Evolutionary conservation across 2,797 vertebrate species (phyloP), one percentile per base, ranked within the genome.

Genomic region (Sorex maritimensis): DNA sequence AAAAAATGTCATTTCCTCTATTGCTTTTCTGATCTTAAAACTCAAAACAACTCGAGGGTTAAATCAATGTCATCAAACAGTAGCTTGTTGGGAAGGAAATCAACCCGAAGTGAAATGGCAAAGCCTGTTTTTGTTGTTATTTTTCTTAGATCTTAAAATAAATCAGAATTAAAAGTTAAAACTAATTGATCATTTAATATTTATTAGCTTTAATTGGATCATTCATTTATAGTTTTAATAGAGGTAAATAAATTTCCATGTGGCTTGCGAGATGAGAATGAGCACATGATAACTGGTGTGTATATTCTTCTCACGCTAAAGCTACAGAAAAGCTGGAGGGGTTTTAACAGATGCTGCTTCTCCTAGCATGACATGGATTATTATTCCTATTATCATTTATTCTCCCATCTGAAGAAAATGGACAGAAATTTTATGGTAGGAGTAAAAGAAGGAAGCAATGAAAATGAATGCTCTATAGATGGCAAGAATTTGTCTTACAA

Each of bases 41-140:
- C 14, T 74, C 41, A 4, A 81, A 90, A 90, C 77, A 88, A 82
- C 83, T 88, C 71, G 63, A 21, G n/a, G 83, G 34, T 95, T 81
- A 95, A 94, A 80, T 93, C 86, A 88, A 49, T 95, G 92, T 91
- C 65, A 63, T 84, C 81, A 93, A 83, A 91, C 73, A 81, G 15
- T 13, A 61, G 78, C 30, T 34, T 75, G 17, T 71, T 85, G 78
- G 61, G 71, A 94, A 79, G 24, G 23, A 91, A 92, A 94, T 58
- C 15, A 55, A 81, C 71, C 15, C 19, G n/a, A 94, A 72, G 11
- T 52, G 2, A 86, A 61, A 34, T 58, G 55, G 58, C 23, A 93
- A 74, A 10, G 55, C 19, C 15, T 58, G 2, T 84, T 87, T 81
- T 41, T 65, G 23, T 55, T 81, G 46, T 88, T 24, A 13, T 78